Percentiles rank a stretch among this genome's conserved stretches.
phyloP scores from a whole-genome alignment of 1,140 invertebrate genomes.

The Ooceraea biroi region DNA sequence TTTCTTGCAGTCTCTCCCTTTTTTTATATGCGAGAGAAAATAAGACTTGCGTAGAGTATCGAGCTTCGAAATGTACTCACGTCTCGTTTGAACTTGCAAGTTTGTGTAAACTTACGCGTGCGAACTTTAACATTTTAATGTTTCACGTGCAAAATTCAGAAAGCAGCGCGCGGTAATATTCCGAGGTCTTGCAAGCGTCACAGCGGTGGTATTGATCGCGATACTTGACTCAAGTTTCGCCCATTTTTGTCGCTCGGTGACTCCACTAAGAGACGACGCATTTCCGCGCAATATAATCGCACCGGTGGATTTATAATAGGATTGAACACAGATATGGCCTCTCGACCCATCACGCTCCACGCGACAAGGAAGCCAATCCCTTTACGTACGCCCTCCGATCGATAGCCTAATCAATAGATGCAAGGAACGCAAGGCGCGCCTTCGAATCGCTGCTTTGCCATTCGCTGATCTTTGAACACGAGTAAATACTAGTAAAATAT shows the following conservation, averaged over 20 bases:
- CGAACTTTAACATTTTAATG: conserved; percentile 11
- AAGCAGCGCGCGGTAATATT: background rate
- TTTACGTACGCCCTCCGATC: conserved; percentile 51
- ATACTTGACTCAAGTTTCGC: background rate
- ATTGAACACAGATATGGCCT: conserved; percentile 77
- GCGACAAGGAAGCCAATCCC: conserved; percentile 70
- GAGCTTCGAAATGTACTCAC: background rate
- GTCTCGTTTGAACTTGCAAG: conserved; percentile 2
- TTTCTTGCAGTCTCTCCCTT: background rate
- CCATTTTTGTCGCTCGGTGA: conserved; percentile 27
- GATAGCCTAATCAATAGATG: conserved; percentile 72
- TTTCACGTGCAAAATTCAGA: conserved; percentile 15
- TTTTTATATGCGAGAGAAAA: background rate
- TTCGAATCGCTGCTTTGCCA: conserved; percentile 4
- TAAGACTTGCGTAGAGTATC: background rate
- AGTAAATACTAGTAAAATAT: background rate
- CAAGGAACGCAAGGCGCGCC: conserved; percentile 57
- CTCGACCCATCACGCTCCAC: conserved; percentile 61
- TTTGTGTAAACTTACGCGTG: background rate
- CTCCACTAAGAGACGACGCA: background rate
- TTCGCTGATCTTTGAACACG: background rate
- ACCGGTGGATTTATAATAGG: conserved; percentile 76
- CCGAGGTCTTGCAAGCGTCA: background rate
- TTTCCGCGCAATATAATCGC: conserved; percentile 61
- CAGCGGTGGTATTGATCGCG: conserved; percentile 17